Conservation (phyloP, 2,113 vertebrate genomes). For the Passer domesticus region DNA sequence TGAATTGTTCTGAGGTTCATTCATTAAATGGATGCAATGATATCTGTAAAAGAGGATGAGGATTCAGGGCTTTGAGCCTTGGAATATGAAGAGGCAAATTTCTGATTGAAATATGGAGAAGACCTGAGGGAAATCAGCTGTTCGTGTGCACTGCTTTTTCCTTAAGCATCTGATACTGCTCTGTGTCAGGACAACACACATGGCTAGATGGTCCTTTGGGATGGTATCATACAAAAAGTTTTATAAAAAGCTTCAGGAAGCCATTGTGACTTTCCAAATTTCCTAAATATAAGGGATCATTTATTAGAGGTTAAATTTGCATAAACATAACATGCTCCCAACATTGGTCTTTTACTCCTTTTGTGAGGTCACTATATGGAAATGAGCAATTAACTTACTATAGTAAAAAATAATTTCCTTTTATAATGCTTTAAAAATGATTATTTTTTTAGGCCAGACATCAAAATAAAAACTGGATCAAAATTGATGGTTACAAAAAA, state of each 20-base stretch:
- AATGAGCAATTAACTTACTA: background rate
- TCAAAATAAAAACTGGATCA: background rate
- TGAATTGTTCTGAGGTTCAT: background rate
- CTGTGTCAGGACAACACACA: background rate
- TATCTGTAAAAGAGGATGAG: background rate
- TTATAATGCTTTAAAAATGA: background rate
- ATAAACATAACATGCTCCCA: background rate
- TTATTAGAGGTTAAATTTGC: background rate
- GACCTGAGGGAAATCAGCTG: background rate
- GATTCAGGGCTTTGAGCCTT: background rate
- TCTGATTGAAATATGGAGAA: background rate
- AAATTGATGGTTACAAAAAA: background rate
- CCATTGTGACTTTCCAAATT: background rate
- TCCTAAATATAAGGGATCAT: background rate
- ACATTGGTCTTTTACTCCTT: background rate
- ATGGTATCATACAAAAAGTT: background rate
- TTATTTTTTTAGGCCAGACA: background rate
- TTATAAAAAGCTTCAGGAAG: background rate
- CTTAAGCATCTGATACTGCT: background rate
- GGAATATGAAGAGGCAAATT: background rate
- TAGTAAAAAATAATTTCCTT: background rate
- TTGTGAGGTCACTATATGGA: background rate
- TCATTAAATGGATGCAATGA: background rate
- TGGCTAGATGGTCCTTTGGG: background rate
- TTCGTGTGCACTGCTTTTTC: background rate